Base-by-base conservation (phyloP, 2,113 vertebrate genomes). In the Galbula dea region DNA sequence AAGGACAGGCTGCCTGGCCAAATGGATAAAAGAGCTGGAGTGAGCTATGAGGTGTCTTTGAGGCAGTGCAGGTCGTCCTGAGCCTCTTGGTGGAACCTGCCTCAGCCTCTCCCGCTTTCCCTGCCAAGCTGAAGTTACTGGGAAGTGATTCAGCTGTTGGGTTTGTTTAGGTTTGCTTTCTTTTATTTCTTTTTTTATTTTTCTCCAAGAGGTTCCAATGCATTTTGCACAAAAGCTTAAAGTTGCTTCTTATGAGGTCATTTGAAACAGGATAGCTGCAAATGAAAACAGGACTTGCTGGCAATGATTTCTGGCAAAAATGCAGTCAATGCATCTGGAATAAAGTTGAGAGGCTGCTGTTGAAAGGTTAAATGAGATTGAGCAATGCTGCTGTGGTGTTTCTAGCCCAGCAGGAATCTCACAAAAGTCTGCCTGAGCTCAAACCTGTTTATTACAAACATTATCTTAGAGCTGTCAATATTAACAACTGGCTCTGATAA, bases 381-480 rank as follows among this genome's bases (percentile, higher is more conserved):
- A 89, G 89, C 37, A 89, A 90, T 68, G 62, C 73, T 86, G 59
- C 39, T 59, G 7, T 45, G 36, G 48, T 57, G 49, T 59, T 94
- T 86, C 86, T 78, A 30, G 52, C 66, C 12, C 37, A 69, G 49
- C 72, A 86, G 61, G 66, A 86, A 76, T 92, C 52, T 86, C 9
- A 1, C n/a, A 86, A 84, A 95, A 83, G 54, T 3, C n/a, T 68
- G 83, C 22, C 49, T 12, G 41, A 84, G 57, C 49, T 82, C 66
- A 79, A 66, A 94, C 77, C 27, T 79, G 88, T 90, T 71, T 88
- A 65, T 83, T 91, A 49, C 24, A 63, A 77, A 55, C 2, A 7
- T 90, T 91, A 81, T 93, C 88, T 63, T 48, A 37, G 61, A 88
- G 69, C 80, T 93, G 86, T 94, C 88, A 88, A 32, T 71, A 67